Conservation (phyloP, 2,797 vertebrate species). For the Anguilla anguilla region DNA sequence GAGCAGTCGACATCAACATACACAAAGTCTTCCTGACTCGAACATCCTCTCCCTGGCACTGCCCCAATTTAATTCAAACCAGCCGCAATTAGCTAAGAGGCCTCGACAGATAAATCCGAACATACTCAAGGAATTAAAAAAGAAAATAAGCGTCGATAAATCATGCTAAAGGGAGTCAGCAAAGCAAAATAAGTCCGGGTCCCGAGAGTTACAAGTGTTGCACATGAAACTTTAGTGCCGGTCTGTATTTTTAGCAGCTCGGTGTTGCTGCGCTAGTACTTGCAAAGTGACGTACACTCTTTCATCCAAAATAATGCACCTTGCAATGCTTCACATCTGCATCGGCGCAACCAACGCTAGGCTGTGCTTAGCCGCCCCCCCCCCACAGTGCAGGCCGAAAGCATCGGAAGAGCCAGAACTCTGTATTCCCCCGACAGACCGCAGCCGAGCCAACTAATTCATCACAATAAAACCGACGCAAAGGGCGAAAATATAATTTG, state of each 20-base stretch:
- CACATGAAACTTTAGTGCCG: not conserved
- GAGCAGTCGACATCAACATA: not conserved
- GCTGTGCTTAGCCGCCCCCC: not conserved
- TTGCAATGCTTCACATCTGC: not conserved
- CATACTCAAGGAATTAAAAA: not conserved
- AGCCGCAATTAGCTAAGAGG: slow-evolving; percentile 3
- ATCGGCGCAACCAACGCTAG: not conserved
- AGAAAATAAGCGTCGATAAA: not conserved
- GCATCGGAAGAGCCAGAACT: not conserved
- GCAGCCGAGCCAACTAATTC: slow-evolving; percentile 34
- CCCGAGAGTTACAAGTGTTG: not conserved
- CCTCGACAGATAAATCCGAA: slow-evolving; percentile 11
- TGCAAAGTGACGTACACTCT: not conserved
- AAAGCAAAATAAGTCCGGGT: not conserved
- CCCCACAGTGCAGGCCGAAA: not conserved
- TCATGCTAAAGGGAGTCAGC: not conserved
- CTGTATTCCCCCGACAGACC: not conserved
- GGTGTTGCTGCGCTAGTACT: slow-evolving; percentile 9
- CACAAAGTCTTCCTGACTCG: not conserved
- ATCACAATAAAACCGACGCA: slow-evolving; percentile 43
- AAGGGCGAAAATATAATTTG: slow-evolving; percentile 39
- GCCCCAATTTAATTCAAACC: not conserved
- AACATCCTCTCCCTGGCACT: not conserved
- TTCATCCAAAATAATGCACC: not conserved
- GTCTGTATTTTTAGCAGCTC: slow-evolving; percentile 8